Base-by-base conservation (phyloP, 2,113 vertebrate species). In the Vulpes lagopus region DNA sequence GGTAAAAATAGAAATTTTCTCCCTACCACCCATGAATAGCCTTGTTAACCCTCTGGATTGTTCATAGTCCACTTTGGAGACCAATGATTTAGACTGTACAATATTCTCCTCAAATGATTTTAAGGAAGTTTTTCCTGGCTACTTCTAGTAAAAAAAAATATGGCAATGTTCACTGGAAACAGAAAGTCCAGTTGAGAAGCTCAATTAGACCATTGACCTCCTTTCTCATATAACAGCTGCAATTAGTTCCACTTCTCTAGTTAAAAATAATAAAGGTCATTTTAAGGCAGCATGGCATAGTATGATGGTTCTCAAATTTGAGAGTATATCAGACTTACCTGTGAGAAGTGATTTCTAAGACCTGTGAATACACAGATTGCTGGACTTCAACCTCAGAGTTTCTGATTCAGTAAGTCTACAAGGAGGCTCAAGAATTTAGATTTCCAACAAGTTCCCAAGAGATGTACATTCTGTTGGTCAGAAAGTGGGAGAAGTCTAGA, bases 211-310 rank as follows among this genome's bases (percentile, higher is more conserved):
- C 20, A 79, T 2, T 83, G 69, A 49, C 10, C 55, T 92, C 35
- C 62, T n/a, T 94, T 69, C 23, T 79, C 23, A 20, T 73, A 3
- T 53, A 69, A 57, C 14, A 82, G 32, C 17, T 76, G 3, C 14
- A 57, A 60, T 96, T 64, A 92, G 89, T 93, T 87, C 38, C 12
- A 22, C 2, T 1, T 38, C n/a, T 94, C 57, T 69, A 53, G 17
- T 79, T 94, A 65, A 92, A 94, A 88, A 84, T 49, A 81, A 51
- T 88, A 86, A 67, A 79, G 51, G 20, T 69, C 5, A 62, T 94
- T 84, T 87, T 12, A 60, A 65, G 38, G 32, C 89, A 86, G 32
- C 4, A 11, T 59, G 30, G n/a, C 12, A 43, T 5, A 83, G 20
- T 17, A 76, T 2, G 74, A 17, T 15, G 38, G 25, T 78, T 84